Conservation (phyloP, 2,113 vertebrate species). For the Toxotes chatareus region DNA sequence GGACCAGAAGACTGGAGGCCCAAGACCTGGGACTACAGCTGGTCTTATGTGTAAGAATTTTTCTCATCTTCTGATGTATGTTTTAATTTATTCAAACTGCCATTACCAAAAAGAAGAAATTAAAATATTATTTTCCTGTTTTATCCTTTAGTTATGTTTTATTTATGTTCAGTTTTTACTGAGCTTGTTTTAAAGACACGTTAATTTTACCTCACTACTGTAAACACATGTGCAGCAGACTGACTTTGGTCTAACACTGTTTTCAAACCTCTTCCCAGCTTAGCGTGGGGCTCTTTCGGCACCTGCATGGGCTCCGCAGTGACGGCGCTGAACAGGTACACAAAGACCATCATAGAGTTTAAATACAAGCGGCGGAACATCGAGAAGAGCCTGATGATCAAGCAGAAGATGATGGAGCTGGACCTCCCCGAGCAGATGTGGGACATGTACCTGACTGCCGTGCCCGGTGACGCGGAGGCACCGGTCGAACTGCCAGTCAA, state of each 20-base stretch:
- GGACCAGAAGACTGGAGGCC: constrained; percentile 97
- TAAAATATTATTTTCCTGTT: too few species aligned
- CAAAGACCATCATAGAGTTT: constrained; percentile 89
- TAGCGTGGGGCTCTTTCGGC: constrained; percentile 92
- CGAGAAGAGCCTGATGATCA: constrained; percentile 86
- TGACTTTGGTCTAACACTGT: neutral
- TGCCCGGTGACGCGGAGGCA: constrained; percentile 70
- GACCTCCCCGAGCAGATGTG: constrained; percentile 84
- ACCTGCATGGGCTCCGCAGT: constrained; percentile 93
- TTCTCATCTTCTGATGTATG: too few species aligned
- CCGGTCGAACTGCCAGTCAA: constrained; percentile 72
- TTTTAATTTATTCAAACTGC: too few species aligned
- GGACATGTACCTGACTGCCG: constrained; percentile 84
- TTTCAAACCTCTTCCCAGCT: constrained; percentile 72
- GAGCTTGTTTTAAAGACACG: too few species aligned
- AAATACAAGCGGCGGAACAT: constrained; percentile 89
- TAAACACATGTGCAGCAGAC: neutral
- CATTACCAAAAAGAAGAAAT: too few species aligned
- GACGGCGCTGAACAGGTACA: constrained; percentile 88
- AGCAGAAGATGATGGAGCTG: constrained; percentile 83
- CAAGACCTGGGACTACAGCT: constrained; percentile 97
- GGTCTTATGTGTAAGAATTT: constrained; percentile 92
- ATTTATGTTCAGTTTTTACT: too few species aligned
- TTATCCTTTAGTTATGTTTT: too few species aligned
- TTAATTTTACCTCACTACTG: too few species aligned